Evolutionary conservation across 2,888 invertebrate genomes (phyloP).

Genomic region (Cosmia pyralina): DNA sequence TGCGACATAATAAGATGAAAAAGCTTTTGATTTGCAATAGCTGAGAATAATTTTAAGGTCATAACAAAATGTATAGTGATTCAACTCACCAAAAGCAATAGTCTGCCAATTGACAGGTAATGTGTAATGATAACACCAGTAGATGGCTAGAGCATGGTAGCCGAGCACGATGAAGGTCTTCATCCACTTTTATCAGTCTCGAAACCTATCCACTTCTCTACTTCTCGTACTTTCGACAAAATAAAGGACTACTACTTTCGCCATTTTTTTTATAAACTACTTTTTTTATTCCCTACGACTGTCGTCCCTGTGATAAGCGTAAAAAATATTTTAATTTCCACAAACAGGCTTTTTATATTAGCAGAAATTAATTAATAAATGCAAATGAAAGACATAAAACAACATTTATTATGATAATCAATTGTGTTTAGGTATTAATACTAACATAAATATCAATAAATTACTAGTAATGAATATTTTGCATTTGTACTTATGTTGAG

Average conservation of each 20-base stretch:
- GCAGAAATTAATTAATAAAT: not conserved
- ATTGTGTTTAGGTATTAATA: not conserved
- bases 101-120: constrained; percentile 17
- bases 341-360: not conserved
- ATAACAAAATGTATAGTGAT: too few species aligned
- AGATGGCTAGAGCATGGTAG: constrained; percentile 7
- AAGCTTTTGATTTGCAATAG: not conserved
- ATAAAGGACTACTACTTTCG: not conserved
- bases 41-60: too few species aligned
- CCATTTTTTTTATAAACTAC: constrained; percentile 4
- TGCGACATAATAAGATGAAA: not conserved
- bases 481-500: not conserved
- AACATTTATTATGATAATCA: not conserved
- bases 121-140: constrained; percentile 28
- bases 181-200: too few species aligned
- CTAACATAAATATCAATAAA: not conserved
- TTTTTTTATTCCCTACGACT: not conserved
- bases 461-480: not conserved
- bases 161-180: constrained; percentile 5
- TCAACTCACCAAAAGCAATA: constrained; percentile 11
- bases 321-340: not conserved
- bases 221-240: constrained; percentile 4
- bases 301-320: too few species aligned
- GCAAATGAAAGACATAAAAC: not conserved
- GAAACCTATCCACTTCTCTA: constrained; percentile 18